Conservation (phyloP, 2,113 vertebrate genomes). For the Rhynchomys soricoides region DNA sequence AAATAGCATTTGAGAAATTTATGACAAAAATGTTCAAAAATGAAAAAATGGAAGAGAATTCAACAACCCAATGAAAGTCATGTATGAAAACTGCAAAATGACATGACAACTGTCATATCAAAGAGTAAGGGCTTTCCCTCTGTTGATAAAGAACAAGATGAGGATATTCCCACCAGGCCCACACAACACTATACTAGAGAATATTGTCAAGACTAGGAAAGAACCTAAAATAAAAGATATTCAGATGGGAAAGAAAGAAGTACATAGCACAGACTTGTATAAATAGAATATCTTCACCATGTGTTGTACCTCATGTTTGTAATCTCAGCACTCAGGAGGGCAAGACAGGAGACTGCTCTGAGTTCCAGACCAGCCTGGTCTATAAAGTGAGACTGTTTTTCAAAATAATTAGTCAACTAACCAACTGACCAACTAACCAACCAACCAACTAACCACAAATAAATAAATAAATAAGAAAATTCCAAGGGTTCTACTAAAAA, state of each 20-base stretch:
- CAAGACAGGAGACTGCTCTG: too few relatives aligned
- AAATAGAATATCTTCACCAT: too few relatives aligned
- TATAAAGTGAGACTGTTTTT: background rate
- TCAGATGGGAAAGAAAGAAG: background rate
- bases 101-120: background rate
- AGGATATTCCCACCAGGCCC: background rate
- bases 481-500: background rate
- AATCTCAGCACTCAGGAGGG: background rate
- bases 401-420: background rate
- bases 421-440: background rate
- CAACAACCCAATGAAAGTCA: background rate
- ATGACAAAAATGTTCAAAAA: constrained; percentile 1
- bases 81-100: background rate
- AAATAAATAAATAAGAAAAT: background rate
- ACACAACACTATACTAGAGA: background rate
- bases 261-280: background rate
- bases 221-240: background rate
- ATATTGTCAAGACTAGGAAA: background rate
- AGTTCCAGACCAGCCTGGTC: background rate
- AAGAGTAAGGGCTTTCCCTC: background rate
- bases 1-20: background rate
- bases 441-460: background rate
- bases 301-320: background rate
- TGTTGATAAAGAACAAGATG: background rate
- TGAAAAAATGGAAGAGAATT: background rate